Percentiles rank a stretch among this genome's conserved stretches.
Evolutionary conservation across 2,797 vertebrate species (phyloP).

Genomic region (Pachyuromys duprasi): DNA sequence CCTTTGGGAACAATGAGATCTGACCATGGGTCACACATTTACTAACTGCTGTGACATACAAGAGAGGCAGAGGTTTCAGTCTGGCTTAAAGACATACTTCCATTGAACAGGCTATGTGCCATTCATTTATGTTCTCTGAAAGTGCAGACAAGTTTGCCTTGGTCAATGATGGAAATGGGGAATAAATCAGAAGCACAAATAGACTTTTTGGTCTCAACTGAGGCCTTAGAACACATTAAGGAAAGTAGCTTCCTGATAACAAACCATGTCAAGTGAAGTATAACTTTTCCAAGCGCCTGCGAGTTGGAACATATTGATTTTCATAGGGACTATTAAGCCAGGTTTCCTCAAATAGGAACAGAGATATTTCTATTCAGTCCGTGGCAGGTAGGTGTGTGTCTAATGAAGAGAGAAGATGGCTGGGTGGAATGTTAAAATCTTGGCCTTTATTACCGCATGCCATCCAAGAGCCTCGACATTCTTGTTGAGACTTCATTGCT

Average conservation of each 20-base stretch:
- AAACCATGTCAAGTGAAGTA: constrained; percentile 53
- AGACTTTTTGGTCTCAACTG: constrained; percentile 21
- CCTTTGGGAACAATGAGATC: not conserved
- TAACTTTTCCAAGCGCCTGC: constrained; percentile 51
- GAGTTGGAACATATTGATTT: constrained; percentile 64
- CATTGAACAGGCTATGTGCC: not conserved
- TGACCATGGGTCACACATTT: not conserved
- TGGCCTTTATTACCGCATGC: constrained; percentile 7
- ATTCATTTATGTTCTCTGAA: not conserved
- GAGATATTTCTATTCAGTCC: constrained; percentile 63
- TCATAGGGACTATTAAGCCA: constrained; percentile 36
- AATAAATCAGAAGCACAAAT: constrained; percentile 51
- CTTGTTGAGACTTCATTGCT: not conserved
- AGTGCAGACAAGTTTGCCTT: constrained; percentile 2
- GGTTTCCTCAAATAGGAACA: constrained; percentile 24
- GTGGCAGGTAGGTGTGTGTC: constrained; percentile 31
- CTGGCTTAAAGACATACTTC: not conserved
- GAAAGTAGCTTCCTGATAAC: constrained; percentile 55
- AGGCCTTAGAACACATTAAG: constrained; percentile 71
- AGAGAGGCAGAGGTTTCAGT: not conserved
- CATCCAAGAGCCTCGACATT: constrained; percentile 14
- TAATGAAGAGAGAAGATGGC: not conserved
- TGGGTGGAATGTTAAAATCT: constrained; percentile 35
- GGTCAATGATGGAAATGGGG: not conserved
- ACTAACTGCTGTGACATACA: not conserved